Evolutionary conservation across 2,797 vertebrate genomes (phyloP).

Genomic region (Chelon auratus): DNA sequence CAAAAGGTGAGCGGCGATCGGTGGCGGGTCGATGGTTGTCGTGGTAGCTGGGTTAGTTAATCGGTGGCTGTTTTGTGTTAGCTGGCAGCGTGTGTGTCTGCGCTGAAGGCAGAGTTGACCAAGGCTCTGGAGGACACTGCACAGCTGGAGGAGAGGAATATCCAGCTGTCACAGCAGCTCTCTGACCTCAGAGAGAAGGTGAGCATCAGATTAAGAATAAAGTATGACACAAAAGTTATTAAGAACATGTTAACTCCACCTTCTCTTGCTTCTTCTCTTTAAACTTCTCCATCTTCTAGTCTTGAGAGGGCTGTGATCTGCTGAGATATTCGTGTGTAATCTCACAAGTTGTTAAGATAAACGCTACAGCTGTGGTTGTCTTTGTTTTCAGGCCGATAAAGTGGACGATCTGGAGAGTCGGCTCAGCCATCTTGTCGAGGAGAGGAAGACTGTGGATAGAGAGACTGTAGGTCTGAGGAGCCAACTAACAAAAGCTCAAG

Average conservation of each 20-base stretch:
- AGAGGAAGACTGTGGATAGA: conserved; percentile 83
- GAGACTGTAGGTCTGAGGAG: conserved; percentile 81
- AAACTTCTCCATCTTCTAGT: neutral
- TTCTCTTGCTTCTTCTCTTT: neutral
- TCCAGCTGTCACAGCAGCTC: conserved; percentile 86
- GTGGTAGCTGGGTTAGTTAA: conserved; percentile 65
- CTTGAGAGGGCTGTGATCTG: neutral
- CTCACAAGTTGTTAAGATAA: neutral
- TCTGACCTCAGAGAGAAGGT: conserved; percentile 86
- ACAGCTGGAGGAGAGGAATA: conserved; percentile 86
- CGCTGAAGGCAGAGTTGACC: conserved; percentile 87
- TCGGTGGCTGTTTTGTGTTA: conserved; percentile 74
- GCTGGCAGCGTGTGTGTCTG: conserved; percentile 85
- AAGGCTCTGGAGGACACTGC: conserved; percentile 83
- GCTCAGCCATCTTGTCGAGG: conserved; percentile 82
- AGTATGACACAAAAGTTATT: too few relatives aligned
- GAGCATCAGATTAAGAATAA: conserved; percentile 26
- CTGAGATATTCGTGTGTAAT: neutral
- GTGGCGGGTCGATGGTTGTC: neutral
- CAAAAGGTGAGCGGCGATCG: conserved; percentile 42
- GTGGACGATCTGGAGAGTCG: conserved; percentile 83
- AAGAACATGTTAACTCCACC: too few relatives aligned
- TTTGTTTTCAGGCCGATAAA: conserved; percentile 71
- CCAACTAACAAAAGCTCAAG: conserved; percentile 85
- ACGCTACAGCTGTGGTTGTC: neutral